Conservation (phyloP, 2,113 vertebrate genomes). For the Ivindomyrus marchei region DNA sequence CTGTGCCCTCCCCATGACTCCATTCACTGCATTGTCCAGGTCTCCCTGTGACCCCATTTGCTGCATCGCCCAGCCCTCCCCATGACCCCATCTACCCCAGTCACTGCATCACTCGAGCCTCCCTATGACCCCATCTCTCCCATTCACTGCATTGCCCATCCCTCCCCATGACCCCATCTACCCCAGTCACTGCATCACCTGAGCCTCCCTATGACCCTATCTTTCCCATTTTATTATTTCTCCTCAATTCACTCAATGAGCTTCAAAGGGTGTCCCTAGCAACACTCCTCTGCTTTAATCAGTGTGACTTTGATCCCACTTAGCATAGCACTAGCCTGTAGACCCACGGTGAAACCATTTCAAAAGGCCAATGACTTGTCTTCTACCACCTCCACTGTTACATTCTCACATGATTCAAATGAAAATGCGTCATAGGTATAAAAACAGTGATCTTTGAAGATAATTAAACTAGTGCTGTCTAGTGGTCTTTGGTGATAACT, state of each 20-base stretch:
- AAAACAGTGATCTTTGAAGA: not conserved
- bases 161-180: not conserved
- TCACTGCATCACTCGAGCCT: not conserved
- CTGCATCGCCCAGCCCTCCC: not conserved
- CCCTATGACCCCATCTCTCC: not conserved
- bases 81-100: not conserved
- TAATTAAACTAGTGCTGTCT: not conserved
- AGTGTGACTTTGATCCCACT: slow-evolving; percentile 40
- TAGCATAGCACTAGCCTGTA: slow-evolving; percentile 14
- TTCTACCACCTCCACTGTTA: not conserved
- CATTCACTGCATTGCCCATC: not conserved
- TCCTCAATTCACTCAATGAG: slow-evolving; percentile 8
- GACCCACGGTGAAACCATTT: not conserved
- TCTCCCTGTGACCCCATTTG: not conserved
- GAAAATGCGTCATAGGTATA: not conserved
- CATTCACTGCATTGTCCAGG: not conserved
- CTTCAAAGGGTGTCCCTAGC: slow-evolving; percentile 8
- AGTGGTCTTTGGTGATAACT: not conserved
- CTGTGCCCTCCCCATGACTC: not conserved
- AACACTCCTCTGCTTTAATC: slow-evolving; percentile 38
- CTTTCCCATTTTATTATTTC: slow-evolving; percentile 24
- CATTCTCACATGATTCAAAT: not conserved
- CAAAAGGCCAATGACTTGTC: not conserved
- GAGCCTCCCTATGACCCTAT: not conserved
- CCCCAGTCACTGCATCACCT: not conserved